phyloP scores from a whole-genome alignment of 1,140 invertebrate species.

The Drosophila paulistorum region DNA sequence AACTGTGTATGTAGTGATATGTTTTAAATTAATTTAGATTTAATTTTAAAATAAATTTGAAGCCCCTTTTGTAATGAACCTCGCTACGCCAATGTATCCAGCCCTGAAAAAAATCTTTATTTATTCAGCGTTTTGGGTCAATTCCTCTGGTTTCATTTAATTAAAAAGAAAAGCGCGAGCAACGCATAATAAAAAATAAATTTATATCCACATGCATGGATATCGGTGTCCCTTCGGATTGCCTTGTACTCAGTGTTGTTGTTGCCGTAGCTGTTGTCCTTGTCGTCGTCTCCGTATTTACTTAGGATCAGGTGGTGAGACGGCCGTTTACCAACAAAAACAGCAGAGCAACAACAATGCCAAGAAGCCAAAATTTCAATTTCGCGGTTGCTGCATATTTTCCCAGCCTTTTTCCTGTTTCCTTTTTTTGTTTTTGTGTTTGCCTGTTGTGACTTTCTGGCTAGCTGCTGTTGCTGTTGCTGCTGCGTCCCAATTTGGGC shows the following conservation, averaged over 20 bases:
- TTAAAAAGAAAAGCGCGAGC: conserved; percentile 78
- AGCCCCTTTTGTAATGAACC: neutral
- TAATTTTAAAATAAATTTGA: too few species aligned
- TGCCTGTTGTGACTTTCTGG: conserved; percentile 51
- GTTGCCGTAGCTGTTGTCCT: conserved; percentile 32
- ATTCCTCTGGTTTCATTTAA: conserved; percentile 83
- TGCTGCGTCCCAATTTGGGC: conserved; percentile 45
- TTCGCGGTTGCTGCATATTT: conserved; percentile 81
- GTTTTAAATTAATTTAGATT: too few species aligned
- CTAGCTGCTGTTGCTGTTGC: neutral
- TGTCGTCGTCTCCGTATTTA: conserved; percentile 62
- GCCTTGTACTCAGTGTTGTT: conserved; percentile 1
- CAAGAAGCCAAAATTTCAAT: conserved; percentile 79
- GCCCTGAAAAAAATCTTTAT: conserved; percentile 57
- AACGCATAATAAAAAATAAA: conserved; percentile 59
- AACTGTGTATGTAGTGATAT: too few species aligned
- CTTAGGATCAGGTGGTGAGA: conserved; percentile 82
- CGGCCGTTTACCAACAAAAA: conserved; percentile 36
- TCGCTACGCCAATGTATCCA: neutral
- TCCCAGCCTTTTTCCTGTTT: conserved; percentile 58
- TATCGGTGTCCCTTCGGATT: conserved; percentile 48
- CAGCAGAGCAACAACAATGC: conserved; percentile 61
- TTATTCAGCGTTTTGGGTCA: conserved; percentile 81
- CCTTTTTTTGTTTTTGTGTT: conserved; percentile 35
- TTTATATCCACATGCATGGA: conserved; percentile 63